Percentiles rank a stretch among this genome's conserved stretches.
These are phyloP conservation scores for Brachyistius frenatus DNA, from an alignment of 2,113 vertebrate genomes.

Conservation along the genomic window DNA sequence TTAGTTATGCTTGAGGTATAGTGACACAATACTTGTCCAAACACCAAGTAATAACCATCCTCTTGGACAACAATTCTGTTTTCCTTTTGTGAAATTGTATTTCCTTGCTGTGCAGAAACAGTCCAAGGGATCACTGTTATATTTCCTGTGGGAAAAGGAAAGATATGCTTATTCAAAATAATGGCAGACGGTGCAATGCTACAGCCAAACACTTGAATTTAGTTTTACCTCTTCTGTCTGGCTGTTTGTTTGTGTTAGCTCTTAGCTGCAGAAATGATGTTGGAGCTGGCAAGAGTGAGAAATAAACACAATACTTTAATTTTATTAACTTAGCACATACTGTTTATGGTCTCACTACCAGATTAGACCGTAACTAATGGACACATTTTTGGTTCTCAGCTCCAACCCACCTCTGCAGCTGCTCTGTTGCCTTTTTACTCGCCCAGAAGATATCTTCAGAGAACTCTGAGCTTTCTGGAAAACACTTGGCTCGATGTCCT, in stretches of 20 bases:
- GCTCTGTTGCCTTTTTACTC: conserved; percentile 69
- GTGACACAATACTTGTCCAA: conserved; percentile 79
- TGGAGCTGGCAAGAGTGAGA: conserved; percentile 56
- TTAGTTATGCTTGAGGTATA: conserved; percentile 64
- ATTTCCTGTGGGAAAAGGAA: conserved; percentile 74
- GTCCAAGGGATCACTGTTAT: conserved; percentile 79
- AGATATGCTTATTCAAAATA: conserved; percentile 69
- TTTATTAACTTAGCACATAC: conserved; percentile 55
- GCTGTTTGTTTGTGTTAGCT: conserved; percentile 72
- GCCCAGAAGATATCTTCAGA: conserved; percentile 59
- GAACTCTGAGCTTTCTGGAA: conserved; percentile 63
- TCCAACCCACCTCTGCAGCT: conserved; percentile 66
- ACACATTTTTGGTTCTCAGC: conserved; percentile 53
- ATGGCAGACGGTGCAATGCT: conserved; percentile 42
- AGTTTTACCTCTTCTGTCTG: conserved; percentile 73
- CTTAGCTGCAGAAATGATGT: conserved; percentile 77
- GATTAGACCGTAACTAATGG: conserved; percentile 61
- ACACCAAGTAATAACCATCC: conserved; percentile 81
- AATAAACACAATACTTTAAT: conserved; percentile 62
- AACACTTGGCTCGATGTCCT: conserved; percentile 64
- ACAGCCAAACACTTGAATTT: conserved; percentile 60
- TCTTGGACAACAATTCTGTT: conserved; percentile 81
- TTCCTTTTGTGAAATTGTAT: conserved; percentile 73
- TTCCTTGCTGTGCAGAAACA: conserved; percentile 73
- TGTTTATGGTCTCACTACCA: conserved; percentile 62